phyloP scores from a whole-genome alignment of 2,888 invertebrate species.

The Isoperla grammatica region DNA sequence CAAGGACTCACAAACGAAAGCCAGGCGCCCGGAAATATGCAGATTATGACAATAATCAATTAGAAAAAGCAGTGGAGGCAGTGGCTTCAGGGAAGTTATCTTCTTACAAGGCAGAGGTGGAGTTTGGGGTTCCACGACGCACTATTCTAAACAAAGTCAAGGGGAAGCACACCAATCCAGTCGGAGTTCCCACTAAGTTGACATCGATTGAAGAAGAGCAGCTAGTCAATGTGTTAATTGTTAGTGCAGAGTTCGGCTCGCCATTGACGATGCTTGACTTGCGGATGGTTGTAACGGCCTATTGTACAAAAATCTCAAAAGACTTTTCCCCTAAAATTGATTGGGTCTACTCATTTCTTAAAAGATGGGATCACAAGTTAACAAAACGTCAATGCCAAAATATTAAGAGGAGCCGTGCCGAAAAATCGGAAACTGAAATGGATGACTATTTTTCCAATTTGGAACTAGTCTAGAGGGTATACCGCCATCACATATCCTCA shows the following conservation, averaged over 20 bases:
- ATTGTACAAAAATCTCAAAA: slow-evolving; percentile 30
- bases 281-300: slow-evolving; percentile 28
- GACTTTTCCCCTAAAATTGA: slow-evolving; percentile 35
- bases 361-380: slow-evolving; percentile 16
- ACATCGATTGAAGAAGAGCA: slow-evolving; percentile 32
- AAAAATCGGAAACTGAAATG: slow-evolving; percentile 27
- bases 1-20: not conserved
- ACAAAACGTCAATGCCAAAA: slow-evolving; percentile 28
- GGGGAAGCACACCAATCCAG: slow-evolving; percentile 22
- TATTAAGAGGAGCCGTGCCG: slow-evolving; percentile 32
- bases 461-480: slow-evolving; percentile 25
- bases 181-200: slow-evolving; percentile 22
- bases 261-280: slow-evolving; percentile 31
- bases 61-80: not conserved
- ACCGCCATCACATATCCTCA: slow-evolving; percentile 35
- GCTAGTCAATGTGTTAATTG: slow-evolving; percentile 30
- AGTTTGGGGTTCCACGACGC: not conserved
- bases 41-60: not conserved
- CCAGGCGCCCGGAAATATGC: not conserved
- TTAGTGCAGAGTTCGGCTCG: slow-evolving; percentile 33
- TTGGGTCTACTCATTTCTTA: slow-evolving; percentile 32
- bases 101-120: slow-evolving; percentile 5
- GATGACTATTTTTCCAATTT: slow-evolving; percentile 32
- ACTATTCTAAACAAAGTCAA: slow-evolving; percentile 23
- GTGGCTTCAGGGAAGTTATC: not conserved